Evolutionary conservation across 2,888 invertebrate species (phyloP), one percentile per base, ranked within the genome.

Genomic region (Alcis repandata): DNA sequence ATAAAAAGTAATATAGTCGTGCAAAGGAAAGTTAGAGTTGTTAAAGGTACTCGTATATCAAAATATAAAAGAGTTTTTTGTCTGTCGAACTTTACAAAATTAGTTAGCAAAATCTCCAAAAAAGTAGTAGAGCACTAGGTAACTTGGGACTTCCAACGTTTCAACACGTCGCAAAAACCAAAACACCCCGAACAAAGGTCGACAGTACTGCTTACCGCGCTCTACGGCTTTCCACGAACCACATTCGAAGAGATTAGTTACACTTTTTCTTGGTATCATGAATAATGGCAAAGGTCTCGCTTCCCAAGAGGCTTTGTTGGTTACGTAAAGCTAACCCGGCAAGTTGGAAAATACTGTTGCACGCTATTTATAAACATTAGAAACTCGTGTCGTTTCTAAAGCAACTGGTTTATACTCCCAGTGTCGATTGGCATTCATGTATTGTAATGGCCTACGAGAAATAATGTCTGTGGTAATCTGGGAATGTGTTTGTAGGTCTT

Each of bases 261-360:
- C 71, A 73, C 73, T 71, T 71, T 73, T 71, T 71, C 71, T 61
- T 9, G 49, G 67, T 67, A 68, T 63, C 52, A 60, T 43, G 57
- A 67, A 69, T 68, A 62, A 62, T 59, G 36, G 59, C 59, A 65
- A 60, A 65, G 65, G 59, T 60, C 65, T 63, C 41, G 54, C 32
- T 65, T 60, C 65, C 60, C 65, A 65, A 56, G 63, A 59, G 58
- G 59, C 53, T 59, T 64, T 64, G 64, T 64, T 64, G 54, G 41
- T 64, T 64, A 59, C 49, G 38, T 59, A 64, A 64, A 43, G 15
- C 11, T 2, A 41, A 59, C 64, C 49, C 56, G 22, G 36, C 59
- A 0, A 8, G 20, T 56, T 64, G 48, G 32, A 48, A 56, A 36
- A 64, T 45, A 17, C 54, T 22, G 17, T 49, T 38, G 52, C 45